These are phyloP conservation scores for Parotia lawesii DNA, from an alignment of 2,113 vertebrate genomes.

Conservation along the genomic window DNA sequence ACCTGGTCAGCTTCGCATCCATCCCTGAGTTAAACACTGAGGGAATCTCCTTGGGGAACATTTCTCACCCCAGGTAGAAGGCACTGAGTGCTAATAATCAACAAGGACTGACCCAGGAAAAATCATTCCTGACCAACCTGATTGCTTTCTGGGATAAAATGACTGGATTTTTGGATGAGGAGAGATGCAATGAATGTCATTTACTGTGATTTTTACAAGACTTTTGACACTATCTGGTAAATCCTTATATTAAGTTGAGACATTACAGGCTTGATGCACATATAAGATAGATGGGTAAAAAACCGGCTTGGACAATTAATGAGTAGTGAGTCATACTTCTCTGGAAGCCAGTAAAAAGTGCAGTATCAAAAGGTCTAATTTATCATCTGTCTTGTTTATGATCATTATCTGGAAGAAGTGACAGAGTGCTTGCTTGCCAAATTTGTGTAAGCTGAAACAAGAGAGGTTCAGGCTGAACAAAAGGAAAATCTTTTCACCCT, in stretches of 20 bases:
- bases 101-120: background rate
- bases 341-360: background rate
- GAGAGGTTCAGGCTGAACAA: background rate
- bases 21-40: background rate
- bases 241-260: background rate
- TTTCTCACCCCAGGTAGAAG: background rate
- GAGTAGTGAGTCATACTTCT: background rate
- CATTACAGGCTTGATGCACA: fast-evolving
- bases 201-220: background rate
- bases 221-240: background rate
- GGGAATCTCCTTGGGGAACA: background rate
- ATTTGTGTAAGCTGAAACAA: background rate
- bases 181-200: fast-evolving
- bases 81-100: background rate
- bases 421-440: background rate
- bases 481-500: background rate
- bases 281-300: background rate
- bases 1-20: background rate
- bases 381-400: background rate
- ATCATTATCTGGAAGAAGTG: background rate
- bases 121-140: background rate
- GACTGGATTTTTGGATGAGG: background rate
- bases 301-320: background rate
- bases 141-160: background rate
- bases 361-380: background rate